A percentile compares a stretch with the other conserved stretches of the same genome.
Evolutionary conservation across 2,113 vertebrate genomes (phyloP).

Genomic region (Baryphthengus martii): DNA sequence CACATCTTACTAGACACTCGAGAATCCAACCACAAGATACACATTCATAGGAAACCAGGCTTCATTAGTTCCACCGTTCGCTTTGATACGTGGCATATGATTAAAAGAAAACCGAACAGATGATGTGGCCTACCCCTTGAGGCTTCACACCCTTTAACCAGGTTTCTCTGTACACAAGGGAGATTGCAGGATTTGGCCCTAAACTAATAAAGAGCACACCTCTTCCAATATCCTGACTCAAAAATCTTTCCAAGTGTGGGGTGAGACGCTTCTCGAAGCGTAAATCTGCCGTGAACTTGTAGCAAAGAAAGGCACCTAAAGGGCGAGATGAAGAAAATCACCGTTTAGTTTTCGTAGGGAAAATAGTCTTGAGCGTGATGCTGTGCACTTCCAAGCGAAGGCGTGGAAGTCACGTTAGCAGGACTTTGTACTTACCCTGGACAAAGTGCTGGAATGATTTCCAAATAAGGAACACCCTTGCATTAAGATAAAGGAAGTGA

Average conservation of each 20-base stretch:
- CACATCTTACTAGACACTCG: constrained; percentile 52
- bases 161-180: neutral
- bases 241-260: neutral
- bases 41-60: constrained; percentile 46
- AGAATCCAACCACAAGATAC: constrained; percentile 53
- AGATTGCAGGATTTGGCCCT: constrained; percentile 14
- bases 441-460: constrained; percentile 15
- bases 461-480: neutral
- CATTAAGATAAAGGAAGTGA: neutral
- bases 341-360: neutral
- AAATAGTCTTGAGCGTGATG: neutral
- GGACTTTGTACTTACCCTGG: neutral
- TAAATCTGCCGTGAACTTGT: neutral
- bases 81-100: constrained; percentile 52
- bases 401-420: neutral
- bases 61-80: constrained; percentile 35
- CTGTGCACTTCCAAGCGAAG: neutral
- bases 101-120: constrained; percentile 50
- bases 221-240: neutral
- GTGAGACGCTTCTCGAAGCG: neutral
- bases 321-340: neutral
- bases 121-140: constrained; percentile 47
- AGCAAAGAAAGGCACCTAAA: neutral
- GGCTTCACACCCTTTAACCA: constrained; percentile 30
- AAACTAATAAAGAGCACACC: neutral